Evolutionary conservation across 2,888 invertebrate species (phyloP), one percentile per base, ranked within the genome.

Genomic region (Linyphia triangularis): DNA sequence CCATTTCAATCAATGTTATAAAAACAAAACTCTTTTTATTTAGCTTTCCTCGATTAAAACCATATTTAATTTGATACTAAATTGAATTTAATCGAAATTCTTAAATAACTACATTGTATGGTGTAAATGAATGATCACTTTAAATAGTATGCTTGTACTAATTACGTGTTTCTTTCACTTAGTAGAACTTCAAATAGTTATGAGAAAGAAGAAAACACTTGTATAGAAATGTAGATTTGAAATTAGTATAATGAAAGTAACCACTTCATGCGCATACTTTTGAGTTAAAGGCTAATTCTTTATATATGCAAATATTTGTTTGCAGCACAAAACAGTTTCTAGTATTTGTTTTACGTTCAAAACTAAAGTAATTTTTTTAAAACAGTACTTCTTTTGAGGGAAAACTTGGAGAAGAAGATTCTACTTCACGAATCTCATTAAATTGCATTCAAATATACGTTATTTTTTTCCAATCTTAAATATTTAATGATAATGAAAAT

Each of bases 361-460:
- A 51, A 51, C n/a, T 51, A 13, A 51, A 33, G 1, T n/a, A 51
- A 16, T n/a, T n/a, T 5, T 33, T 33, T 33, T 9, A 9, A 6
- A 6, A 33, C 9, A 9, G 10, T 40, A 40, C 10, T 40, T 40
- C 40, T 13, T 43, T n/a, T 1, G 3, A 59, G 59, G 19, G n/a
- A 24, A 43, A 67, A 67, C 33, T 43, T 24, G n/a, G n/a, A n/a
- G 24, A 24, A 63, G n/a, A n/a, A 19, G 22, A 22, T 40, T 69
- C 37, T 40, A 59, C 30, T 73, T 57, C 57, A 59, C 59, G 73
- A n/a, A 28, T 59, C 30, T 57, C 57, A 73, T 73, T 73, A 73
- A 73, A 30, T 59, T 59, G n/a, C 22, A 73, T 59, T 22, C 57
- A 59, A 59, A 59, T 22, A 9, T 30, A 22, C 10, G 13, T 6